phyloP scores from a whole-genome alignment of 2,888 invertebrate species.

The Drosophila greeni region DNA sequence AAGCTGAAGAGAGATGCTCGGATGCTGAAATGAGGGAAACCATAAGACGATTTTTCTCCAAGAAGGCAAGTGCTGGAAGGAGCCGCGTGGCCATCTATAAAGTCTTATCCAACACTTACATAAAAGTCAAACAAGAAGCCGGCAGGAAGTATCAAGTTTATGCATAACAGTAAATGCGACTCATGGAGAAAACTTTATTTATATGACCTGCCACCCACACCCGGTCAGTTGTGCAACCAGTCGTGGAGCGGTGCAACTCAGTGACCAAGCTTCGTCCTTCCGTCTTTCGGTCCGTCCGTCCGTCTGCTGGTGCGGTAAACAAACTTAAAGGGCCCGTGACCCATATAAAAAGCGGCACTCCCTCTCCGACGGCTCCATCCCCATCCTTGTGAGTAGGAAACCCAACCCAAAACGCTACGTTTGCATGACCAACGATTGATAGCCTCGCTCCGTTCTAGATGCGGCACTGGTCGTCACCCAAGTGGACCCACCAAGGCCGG shows the following conservation, averaged over 20 bases:
- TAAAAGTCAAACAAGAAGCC: constrained; percentile 41
- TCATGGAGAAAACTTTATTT: constrained; percentile 43
- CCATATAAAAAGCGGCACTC: constrained; percentile 47
- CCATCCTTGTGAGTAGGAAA: constrained; percentile 3
- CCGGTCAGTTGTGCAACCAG: constrained; percentile 32
- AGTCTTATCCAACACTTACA: constrained; percentile 45
- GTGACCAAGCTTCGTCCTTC: constrained; percentile 40
- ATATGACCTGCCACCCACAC: constrained; percentile 23
- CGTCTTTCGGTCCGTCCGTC: constrained; percentile 2
- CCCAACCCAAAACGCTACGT: constrained; percentile 33
- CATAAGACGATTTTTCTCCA: neutral
- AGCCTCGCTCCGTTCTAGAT: constrained; percentile 26
- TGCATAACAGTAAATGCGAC: constrained; percentile 51
- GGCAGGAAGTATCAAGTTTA: constrained; percentile 32
- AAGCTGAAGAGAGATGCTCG: constrained; percentile 20
- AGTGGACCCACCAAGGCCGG: constrained; percentile 48
- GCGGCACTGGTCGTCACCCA: constrained; percentile 21
- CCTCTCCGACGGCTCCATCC: constrained; percentile 8
- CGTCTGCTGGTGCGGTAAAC: constrained; percentile 55
- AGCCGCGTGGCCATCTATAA: neutral
- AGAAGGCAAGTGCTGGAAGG: neutral
- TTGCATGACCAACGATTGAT: constrained; percentile 54
- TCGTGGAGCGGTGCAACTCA: constrained; percentile 33
- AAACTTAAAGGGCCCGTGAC: constrained; percentile 62
- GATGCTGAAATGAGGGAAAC: neutral